Evolutionary conservation across 2,888 invertebrate species (phyloP).

Genomic region (Tiliacea citrago): DNA sequence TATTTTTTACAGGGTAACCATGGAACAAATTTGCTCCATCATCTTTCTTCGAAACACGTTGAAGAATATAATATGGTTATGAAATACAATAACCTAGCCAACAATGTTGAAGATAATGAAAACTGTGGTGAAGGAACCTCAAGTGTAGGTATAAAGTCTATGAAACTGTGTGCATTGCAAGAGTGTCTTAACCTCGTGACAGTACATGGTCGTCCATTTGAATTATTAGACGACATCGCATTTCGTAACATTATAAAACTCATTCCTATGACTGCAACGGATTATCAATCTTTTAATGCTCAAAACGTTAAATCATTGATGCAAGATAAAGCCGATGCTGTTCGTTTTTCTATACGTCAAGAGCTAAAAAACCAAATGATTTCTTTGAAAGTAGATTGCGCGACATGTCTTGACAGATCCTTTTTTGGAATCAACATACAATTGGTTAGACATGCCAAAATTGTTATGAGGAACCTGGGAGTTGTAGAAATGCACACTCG

Average conservation of each 20-base stretch:
- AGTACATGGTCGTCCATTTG: background rate
- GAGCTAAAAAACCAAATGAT: background rate
- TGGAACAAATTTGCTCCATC: conserved; percentile 8
- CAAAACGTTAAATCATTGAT: background rate
- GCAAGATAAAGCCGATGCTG: background rate
- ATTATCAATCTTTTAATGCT: background rate
- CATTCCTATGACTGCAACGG: background rate
- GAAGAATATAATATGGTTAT: conserved; percentile 3
- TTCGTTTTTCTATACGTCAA: background rate
- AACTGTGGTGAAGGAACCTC: background rate
- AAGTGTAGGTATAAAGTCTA: background rate
- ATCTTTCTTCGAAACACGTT: conserved; percentile 5
- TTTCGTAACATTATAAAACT: background rate
- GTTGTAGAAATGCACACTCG: background rate
- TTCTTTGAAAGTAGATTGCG: background rate
- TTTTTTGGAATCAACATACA: background rate
- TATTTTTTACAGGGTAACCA: conserved; percentile 3
- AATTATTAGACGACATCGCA: background rate
- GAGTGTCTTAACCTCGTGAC: background rate
- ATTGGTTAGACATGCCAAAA: conserved; percentile 1
- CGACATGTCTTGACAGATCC: background rate
- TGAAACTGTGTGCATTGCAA: background rate
- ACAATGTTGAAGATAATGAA: background rate
- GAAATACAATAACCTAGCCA: background rate
- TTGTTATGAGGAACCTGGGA: background rate